Evolutionary conservation across 2,888 invertebrate species (phyloP).

Genomic region (Melinaea marsaeus): DNA sequence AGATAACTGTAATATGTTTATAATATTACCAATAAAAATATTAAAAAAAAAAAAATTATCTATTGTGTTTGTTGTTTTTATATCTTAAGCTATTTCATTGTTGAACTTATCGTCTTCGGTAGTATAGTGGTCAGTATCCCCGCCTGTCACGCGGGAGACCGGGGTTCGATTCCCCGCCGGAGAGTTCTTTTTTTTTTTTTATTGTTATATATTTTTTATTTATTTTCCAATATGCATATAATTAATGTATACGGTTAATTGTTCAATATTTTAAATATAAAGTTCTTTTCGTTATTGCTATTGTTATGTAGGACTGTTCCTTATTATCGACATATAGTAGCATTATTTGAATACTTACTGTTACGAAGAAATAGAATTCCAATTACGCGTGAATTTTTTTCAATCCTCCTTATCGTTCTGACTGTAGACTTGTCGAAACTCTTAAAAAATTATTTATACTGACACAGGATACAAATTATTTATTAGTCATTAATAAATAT

Average conservation of each 20-base stretch:
- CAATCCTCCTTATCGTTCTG: slow-evolving; percentile 45
- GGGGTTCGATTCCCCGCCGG: slow-evolving; percentile 79
- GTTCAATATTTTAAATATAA: too few relatives aligned
- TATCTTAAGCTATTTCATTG: neutral
- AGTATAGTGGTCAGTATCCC: slow-evolving; percentile 79
- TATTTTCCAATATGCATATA: neutral
- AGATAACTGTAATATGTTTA: too few relatives aligned
- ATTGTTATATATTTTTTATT: neutral
- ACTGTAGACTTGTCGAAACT: slow-evolving; percentile 38
- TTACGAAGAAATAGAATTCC: slow-evolving; percentile 46
- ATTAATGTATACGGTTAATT: neutral
- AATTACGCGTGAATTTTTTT: slow-evolving; percentile 38
- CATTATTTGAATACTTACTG: slow-evolving; percentile 30
- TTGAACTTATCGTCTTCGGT: slow-evolving; percentile 57
- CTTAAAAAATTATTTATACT: slow-evolving; percentile 36
- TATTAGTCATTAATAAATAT: too few relatives aligned
- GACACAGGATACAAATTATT: too few relatives aligned
- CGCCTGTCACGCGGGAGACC: slow-evolving; percentile 80
- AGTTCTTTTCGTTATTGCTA: too few relatives aligned
- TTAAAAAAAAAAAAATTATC: neutral
- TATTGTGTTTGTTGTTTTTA: neutral
- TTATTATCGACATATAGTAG: neutral
- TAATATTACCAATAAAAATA: neutral
- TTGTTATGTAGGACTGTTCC: too few relatives aligned
- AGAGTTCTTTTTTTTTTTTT: slow-evolving; percentile 23